A percentile compares a stretch with the other conserved stretches of the same genome.
Conservation (phyloP, 1,140 invertebrate genomes). For the Dreissena rostriformis region DNA sequence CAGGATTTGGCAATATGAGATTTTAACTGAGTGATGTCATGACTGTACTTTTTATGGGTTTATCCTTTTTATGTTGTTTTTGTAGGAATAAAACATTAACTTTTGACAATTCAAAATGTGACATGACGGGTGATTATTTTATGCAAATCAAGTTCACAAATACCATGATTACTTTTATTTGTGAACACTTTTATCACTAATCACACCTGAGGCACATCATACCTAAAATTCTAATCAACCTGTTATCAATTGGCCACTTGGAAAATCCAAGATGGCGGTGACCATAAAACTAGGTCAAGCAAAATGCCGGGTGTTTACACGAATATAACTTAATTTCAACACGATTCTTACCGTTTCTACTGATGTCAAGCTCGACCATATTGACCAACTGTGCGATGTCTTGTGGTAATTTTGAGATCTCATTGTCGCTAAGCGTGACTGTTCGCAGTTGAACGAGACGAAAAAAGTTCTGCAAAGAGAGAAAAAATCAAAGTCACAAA, state of each 20-base stretch:
- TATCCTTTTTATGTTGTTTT: too few species aligned
- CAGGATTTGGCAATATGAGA: too few species aligned
- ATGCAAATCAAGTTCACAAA: too few species aligned
- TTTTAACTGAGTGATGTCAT: too few species aligned
- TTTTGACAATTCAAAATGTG: too few species aligned
- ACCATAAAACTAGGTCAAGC: constrained; percentile 57
- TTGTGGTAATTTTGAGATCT: constrained; percentile 95
- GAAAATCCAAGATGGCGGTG: constrained; percentile 72
- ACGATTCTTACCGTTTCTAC: constrained; percentile 94
- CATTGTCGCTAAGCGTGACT: constrained; percentile 98
- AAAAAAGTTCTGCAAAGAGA: constrained; percentile 96
- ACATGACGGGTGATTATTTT: too few species aligned
- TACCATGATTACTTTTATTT: too few species aligned
- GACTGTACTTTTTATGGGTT: too few species aligned
- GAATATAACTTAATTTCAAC: neutral
- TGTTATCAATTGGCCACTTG: neutral
- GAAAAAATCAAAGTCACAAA: constrained; percentile 45
- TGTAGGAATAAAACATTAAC: too few species aligned
- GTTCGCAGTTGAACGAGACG: constrained; percentile 95
- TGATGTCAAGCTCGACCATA: constrained; percentile 98
- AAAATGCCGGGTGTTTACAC: constrained; percentile 33
- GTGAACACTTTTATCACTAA: too few species aligned
- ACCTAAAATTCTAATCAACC: too few species aligned
- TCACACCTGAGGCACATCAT: too few species aligned
- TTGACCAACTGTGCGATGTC: constrained; percentile 99